Evolutionary conservation across 2,113 vertebrate genomes (phyloP).

Genomic region (Ictalurus punctatus): DNA sequence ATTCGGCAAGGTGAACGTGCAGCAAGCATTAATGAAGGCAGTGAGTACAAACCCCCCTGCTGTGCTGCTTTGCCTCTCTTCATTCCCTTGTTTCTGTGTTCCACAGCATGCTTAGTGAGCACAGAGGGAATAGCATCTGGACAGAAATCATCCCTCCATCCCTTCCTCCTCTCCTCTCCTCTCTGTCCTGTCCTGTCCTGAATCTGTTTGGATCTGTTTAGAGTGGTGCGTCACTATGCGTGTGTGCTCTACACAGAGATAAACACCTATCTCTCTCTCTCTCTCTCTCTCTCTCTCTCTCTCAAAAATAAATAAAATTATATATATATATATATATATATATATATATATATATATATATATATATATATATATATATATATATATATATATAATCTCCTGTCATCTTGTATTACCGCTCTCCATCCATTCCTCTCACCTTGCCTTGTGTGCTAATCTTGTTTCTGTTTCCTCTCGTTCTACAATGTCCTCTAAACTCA

Average conservation of each 20-base stretch:
- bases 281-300: conserved; percentile 32
- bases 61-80: conserved; percentile 11
- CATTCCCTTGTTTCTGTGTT: conserved; percentile 5
- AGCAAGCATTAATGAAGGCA: conserved; percentile 9
- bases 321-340: too few relatives aligned
- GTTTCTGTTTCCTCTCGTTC: conserved; percentile 19
- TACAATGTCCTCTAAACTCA: conserved; percentile 32
- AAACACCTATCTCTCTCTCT: conserved; percentile 60
- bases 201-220: conserved; percentile 44
- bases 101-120: conserved; percentile 37
- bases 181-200: conserved; percentile 46
- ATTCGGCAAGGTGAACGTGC: neutral
- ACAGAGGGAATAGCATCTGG: conserved; percentile 69
- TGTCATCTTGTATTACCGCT: conserved; percentile 37
- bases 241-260: conserved; percentile 30
- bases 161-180: conserved; percentile 27
- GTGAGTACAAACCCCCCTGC: neutral
- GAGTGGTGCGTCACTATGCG: conserved; percentile 40
- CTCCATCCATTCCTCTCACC: conserved; percentile 35
- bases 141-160: conserved; percentile 67
- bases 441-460: conserved; percentile 26
- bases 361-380: too few relatives aligned
- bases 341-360: too few relatives aligned
- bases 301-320: too few relatives aligned
- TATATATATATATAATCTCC: neutral